Conservation (phyloP, 2,113 vertebrate species). For the Cyrtonyx montezumae region DNA sequence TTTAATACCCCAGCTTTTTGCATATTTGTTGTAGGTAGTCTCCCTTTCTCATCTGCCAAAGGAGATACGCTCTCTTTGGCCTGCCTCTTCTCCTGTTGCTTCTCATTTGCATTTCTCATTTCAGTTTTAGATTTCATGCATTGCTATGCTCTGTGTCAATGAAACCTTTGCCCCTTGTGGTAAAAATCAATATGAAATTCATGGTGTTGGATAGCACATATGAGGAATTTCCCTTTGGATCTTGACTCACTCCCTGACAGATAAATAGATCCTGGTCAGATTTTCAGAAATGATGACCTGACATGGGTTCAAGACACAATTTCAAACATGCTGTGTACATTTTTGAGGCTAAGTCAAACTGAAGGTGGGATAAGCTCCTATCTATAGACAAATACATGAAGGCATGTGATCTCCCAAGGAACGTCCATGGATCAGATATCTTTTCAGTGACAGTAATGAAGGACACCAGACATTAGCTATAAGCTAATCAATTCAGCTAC, state of each 20-base stretch:
- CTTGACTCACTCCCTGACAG: neutral
- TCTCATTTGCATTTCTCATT: neutral
- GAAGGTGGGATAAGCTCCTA: neutral
- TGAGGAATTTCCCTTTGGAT: neutral
- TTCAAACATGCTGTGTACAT: neutral
- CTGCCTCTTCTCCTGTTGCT: neutral
- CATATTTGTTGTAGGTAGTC: no score
- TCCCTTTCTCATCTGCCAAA: no score
- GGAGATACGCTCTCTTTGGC: no score
- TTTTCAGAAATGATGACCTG: neutral
- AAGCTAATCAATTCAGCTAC: neutral
- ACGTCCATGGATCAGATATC: neutral
- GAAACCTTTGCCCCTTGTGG: neutral
- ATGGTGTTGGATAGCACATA: rapidly evolving
- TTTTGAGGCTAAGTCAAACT: neutral
- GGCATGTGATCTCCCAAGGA: neutral
- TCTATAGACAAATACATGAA: neutral
- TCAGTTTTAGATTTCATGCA: neutral
- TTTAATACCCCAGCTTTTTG: no score
- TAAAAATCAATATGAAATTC: neutral
- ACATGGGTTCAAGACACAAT: neutral
- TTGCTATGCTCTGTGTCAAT: neutral
- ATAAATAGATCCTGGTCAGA: neutral
- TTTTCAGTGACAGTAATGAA: neutral
- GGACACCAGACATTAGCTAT: neutral